Conservation (phyloP, 1,140 invertebrate species). For the Neuroterus valhalla region DNA sequence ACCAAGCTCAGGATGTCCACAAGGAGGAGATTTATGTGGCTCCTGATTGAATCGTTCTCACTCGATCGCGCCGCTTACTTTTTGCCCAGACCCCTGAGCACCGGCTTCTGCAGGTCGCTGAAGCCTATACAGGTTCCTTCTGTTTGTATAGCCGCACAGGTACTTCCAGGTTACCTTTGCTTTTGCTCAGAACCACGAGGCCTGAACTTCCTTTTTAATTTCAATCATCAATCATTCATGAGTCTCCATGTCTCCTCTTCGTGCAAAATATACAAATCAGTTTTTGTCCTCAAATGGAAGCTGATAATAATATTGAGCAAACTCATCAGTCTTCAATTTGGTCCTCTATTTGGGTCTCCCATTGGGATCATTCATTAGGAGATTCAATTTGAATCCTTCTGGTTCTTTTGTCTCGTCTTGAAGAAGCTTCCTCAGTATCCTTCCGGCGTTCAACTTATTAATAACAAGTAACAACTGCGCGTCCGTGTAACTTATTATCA, state of each 20-base stretch:
- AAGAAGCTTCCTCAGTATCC: background rate
- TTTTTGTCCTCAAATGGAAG: background rate
- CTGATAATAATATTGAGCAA: constrained; percentile 19
- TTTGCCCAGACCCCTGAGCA: constrained; percentile 56
- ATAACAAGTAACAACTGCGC: constrained; percentile 50
- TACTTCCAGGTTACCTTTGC: constrained; percentile 26
- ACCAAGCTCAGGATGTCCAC: constrained; percentile 70
- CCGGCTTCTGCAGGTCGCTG: constrained; percentile 29
- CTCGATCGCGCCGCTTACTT: constrained; percentile 73
- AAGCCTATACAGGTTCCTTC: constrained; percentile 1
- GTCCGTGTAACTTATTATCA: constrained; percentile 56
- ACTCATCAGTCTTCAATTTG: constrained; percentile 15
- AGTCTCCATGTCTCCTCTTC: constrained; percentile 5
- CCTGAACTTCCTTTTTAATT: constrained; percentile 29
- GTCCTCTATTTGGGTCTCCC: constrained; percentile 1
- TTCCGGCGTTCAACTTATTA: constrained; percentile 47
- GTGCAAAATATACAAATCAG: constrained; percentile 15
- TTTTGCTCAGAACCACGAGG: background rate
- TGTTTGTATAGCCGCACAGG: constrained; percentile 17
- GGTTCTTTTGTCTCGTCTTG: constrained; percentile 1
- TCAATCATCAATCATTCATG: constrained; percentile 21
- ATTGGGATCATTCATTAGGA: constrained; percentile 3
- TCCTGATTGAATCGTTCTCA: constrained; percentile 77
- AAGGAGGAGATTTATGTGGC: constrained; percentile 74
- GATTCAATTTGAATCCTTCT: background rate